A percentile compares a stretch with the other conserved stretches of the same genome.
phyloP scores from a whole-genome alignment of 2,797 vertebrate species.

The Falco berigora region DNA sequence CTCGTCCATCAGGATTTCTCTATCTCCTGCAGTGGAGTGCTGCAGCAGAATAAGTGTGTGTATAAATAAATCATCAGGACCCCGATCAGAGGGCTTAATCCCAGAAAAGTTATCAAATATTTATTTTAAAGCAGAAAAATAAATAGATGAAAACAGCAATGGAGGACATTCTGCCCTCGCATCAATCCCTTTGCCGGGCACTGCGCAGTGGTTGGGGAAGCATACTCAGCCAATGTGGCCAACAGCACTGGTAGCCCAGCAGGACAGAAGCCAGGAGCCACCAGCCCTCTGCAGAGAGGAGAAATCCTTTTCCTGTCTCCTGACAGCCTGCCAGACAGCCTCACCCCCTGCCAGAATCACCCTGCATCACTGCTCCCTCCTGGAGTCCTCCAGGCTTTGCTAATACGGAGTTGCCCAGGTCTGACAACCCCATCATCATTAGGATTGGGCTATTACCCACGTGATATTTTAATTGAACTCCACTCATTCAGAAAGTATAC shows the following conservation, averaged over 20 bases:
- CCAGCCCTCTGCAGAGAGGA: neutral
- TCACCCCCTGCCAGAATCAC: fast-evolving
- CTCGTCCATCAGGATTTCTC: neutral
- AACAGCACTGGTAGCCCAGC: neutral
- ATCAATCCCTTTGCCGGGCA: neutral
- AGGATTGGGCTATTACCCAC: neutral
- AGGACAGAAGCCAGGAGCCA: neutral
- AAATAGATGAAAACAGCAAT: neutral
- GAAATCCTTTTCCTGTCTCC: neutral
- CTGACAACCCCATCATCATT: neutral
- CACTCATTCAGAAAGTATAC: neutral
- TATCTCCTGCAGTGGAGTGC: neutral
- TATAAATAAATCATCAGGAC: slow-evolving; percentile 32
- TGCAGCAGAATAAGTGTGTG: neutral
- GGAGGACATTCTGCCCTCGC: neutral
- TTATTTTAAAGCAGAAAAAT: slow-evolving; percentile 6
- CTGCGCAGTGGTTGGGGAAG: neutral
- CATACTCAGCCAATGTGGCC: neutral
- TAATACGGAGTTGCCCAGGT: neutral
- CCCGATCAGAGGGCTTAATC: neutral
- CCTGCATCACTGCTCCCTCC: neutral
- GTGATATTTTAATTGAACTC: neutral
- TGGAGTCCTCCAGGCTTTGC: neutral
- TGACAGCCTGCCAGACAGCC: neutral
- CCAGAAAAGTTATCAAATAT: slow-evolving; percentile 37